These are phyloP conservation scores for Biston stratarius DNA, from an alignment of 2,888 invertebrate genomes.

Conservation along the genomic window DNA sequence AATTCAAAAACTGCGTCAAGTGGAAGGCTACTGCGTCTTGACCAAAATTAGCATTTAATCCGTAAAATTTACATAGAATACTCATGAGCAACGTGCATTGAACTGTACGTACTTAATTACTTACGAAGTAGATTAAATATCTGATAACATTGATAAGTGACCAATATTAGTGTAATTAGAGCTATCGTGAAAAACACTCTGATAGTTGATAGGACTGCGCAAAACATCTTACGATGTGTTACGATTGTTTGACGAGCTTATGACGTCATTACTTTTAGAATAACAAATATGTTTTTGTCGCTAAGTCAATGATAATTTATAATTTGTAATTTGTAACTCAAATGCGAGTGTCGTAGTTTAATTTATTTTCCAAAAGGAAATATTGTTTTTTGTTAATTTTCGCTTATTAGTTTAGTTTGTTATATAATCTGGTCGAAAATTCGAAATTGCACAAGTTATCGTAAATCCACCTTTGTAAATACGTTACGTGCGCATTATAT, in stretches of 20 bases:
- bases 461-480: no score
- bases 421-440: no score
- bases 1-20: constrained; percentile 26
- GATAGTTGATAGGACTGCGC: constrained; percentile 15
- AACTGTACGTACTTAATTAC: neutral
- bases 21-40: constrained; percentile 24
- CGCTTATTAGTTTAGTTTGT: no score
- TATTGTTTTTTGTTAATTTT: no score
- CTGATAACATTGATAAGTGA: constrained; percentile 16
- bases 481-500: no score
- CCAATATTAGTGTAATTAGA: no score
- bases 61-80: constrained; percentile 12
- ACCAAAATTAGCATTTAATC: constrained; percentile 15
- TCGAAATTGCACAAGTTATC: no score
- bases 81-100: constrained; percentile 22
- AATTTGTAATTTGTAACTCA: no score
- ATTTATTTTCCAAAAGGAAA: no score
- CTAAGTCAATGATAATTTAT: neutral
- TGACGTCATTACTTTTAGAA: constrained; percentile 22
- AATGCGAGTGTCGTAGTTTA: no score
- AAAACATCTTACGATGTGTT: constrained; percentile 36
- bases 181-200: constrained; percentile 34
- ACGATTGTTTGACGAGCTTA: neutral
- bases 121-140: neutral
- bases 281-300: constrained; percentile 20